Evolutionary conservation across 2,113 vertebrate genomes (phyloP).

Genomic region (Athene noctua): DNA sequence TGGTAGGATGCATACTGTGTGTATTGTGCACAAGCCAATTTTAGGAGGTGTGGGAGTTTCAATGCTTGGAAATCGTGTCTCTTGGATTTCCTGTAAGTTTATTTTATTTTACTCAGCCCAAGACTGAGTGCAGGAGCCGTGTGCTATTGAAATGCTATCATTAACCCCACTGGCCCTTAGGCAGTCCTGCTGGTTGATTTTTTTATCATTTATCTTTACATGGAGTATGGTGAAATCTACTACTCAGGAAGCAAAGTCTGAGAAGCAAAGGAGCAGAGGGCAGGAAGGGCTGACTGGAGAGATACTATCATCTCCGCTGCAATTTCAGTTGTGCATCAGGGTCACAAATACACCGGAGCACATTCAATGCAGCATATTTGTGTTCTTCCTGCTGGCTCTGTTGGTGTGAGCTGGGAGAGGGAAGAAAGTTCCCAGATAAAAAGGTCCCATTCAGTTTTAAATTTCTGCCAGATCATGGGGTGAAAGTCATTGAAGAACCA

Average conservation of each 20-base stretch:
- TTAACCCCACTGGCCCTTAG: not conserved
- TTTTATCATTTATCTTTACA: not conserved
- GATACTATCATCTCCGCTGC: not conserved
- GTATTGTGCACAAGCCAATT: not conserved
- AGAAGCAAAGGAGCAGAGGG: not conserved
- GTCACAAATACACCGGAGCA: not conserved
- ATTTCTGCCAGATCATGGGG: not conserved
- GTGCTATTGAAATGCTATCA: not conserved
- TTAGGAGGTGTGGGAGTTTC: not conserved
- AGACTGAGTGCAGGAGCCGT: not conserved
- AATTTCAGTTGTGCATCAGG: not conserved
- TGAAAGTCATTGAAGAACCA: not conserved
- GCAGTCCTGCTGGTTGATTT: not conserved
- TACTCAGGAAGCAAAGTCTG: not conserved
- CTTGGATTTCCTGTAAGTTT: not conserved
- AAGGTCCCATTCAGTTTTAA: not conserved
- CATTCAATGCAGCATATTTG: rapidly evolving
- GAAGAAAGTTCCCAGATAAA: not conserved
- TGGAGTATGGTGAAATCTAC: not conserved
- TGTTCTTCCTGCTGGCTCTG: not conserved
- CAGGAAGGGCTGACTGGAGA: not conserved
- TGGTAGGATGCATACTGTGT: not conserved
- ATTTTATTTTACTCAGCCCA: not conserved
- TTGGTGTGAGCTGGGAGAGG: not conserved
- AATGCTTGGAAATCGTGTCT: not conserved